Conservation (phyloP, 2,797 vertebrate species). For the Spea hammondii region DNA sequence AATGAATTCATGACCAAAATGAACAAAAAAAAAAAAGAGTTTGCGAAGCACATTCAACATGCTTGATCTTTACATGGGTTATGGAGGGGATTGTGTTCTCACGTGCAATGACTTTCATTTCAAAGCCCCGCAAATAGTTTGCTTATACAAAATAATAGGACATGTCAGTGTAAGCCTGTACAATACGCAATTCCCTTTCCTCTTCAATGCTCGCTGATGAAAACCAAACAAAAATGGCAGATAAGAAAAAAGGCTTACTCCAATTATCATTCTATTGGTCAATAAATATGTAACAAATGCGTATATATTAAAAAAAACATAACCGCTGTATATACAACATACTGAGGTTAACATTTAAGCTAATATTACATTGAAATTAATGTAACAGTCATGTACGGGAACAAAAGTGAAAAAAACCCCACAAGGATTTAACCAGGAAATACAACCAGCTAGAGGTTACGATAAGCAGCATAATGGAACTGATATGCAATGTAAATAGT, state of each 20-base stretch:
- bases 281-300: constrained; percentile 47
- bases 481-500: not conserved
- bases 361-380: constrained; percentile 24
- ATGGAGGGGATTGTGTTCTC: not conserved
- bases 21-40: too few species aligned
- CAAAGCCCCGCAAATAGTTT: constrained; percentile 37
- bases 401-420: constrained; percentile 15
- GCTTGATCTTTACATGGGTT: not conserved
- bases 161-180: constrained; percentile 10
- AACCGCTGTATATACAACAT: constrained; percentile 23
- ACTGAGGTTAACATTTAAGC: constrained; percentile 8
- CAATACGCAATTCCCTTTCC: constrained; percentile 34
- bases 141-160: constrained; percentile 20
- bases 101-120: constrained; percentile 5
- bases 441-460: constrained; percentile 4
- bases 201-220: constrained; percentile 15
- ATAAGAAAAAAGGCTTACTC: constrained; percentile 24
- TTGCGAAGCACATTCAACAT: not conserved
- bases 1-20: not conserved
- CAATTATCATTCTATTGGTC: constrained; percentile 45
- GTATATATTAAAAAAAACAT: constrained; percentile 17
- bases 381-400: constrained; percentile 27
- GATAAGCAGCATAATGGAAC: constrained; percentile 4
- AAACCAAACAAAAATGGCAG: too few species aligned
- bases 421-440: not conserved